Base-by-base conservation (phyloP, 2,797 vertebrate genomes). In the Podarcis lilfordi region DNA sequence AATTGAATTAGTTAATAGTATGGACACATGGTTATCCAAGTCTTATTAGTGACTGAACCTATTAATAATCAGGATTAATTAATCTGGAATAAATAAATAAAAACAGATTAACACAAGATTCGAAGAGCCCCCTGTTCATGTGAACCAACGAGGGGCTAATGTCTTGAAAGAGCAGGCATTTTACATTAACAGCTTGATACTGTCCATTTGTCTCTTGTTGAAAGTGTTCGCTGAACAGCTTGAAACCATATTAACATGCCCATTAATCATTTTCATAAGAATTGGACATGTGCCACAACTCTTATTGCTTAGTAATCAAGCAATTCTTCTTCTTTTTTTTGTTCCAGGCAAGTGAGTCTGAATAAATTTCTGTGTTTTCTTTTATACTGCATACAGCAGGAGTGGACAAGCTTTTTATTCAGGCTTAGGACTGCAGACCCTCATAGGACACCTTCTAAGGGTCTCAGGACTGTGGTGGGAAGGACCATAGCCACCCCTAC, bases 221-320 rank as follows among this genome's bases (percentile, higher is more conserved):
- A 71, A 74, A 89, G 50, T 37, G 75, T 68, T 79, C 64, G 78
- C 37, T 66, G 45, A 83, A 79, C 78, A 81, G 86, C 86, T 87
- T 79, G 80, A 88, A 61, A 50, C 82, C 45, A 81, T 71, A 75
- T 76, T 82, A 84, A 32, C 79, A 32, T 79, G 40, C 17, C 35
- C 29, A 71, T 83, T 59, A 23, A 72, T 82, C 69, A 79, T 40
- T 86, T 74, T 82, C 74, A 55, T 40, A 75, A 71, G 78, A 86
- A 64, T 2, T 77, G 23, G 55, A 55, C n/a, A 79, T 37, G 71
- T 64, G 69, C 74, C 55, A 59, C 87, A 83, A 74, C 23, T 80
- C 32, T 27, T 69, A 55, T 80, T 37, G 80, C 77, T 88, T 83
- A 74, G 32, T 83, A 55, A 66, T 86, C 59, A 82, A 82, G 72